Percentiles rank a stretch among this genome's conserved stretches.
Evolutionary conservation across 2,888 invertebrate species (phyloP).

Genomic region (Cheiracanthium punctorium): DNA sequence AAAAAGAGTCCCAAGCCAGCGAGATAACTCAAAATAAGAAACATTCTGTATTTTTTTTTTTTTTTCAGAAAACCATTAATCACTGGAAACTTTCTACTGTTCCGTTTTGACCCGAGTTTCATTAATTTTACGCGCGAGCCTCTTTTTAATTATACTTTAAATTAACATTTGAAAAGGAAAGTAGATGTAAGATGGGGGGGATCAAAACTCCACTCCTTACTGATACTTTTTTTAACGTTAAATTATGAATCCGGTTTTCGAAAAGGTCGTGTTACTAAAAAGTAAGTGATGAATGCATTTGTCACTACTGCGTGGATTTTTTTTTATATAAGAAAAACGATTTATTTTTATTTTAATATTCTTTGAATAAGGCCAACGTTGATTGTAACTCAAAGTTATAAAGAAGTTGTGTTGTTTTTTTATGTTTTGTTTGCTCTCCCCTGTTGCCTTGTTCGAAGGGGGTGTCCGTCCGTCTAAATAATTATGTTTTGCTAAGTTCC

Average conservation of each 20-base stretch:
- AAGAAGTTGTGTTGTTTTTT: too few species aligned
- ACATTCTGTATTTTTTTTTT: neutral
- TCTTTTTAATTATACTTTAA: slow-evolving; percentile 30
- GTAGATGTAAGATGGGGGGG: neutral
- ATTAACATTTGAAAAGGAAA: slow-evolving; percentile 26
- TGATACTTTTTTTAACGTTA: neutral
- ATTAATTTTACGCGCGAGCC: slow-evolving; percentile 25
- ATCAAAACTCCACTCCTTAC: neutral
- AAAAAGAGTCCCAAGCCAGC: neutral
- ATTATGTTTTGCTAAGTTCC: too few species aligned
- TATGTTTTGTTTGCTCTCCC: too few species aligned
- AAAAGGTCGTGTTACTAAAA: slow-evolving; percentile 13
- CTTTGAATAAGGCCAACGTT: neutral
- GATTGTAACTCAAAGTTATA: neutral
- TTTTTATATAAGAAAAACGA: too few species aligned
- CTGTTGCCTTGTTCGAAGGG: too few species aligned
- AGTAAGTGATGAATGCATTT: slow-evolving; percentile 22
- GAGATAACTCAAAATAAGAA: neutral
- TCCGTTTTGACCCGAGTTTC: slow-evolving; percentile 16
- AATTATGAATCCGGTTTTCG: slow-evolving; percentile 11
- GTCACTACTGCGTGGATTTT: slow-evolving; percentile 5
- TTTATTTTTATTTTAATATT: neutral
- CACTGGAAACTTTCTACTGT: slow-evolving; percentile 18
- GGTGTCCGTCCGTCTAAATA: too few species aligned
- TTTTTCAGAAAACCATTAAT: neutral